Conservation (phyloP, 2,113 vertebrate species). For the Ia io region DNA sequence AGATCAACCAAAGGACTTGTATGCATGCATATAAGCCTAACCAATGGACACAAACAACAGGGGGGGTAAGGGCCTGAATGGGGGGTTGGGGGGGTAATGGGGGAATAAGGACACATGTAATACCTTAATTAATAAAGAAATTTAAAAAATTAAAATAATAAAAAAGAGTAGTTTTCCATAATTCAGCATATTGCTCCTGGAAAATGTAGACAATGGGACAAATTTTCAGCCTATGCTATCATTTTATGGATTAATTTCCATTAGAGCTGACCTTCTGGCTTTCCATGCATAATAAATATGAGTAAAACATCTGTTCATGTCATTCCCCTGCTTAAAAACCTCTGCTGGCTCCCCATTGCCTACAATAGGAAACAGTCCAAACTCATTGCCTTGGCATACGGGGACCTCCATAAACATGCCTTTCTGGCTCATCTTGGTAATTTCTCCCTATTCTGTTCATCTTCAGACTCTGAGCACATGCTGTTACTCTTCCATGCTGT, state of each 20-base stretch:
- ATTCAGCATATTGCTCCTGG: slow-evolving; percentile 50
- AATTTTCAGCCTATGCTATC: slow-evolving; percentile 69
- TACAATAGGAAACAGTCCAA: slow-evolving; percentile 28
- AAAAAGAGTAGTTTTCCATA: slow-evolving; percentile 57
- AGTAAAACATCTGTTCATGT: slow-evolving; percentile 71
- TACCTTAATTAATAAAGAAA: too few species aligned
- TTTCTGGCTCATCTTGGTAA: neutral
- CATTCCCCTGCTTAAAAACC: slow-evolving; percentile 33
- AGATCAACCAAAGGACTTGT: too few species aligned
- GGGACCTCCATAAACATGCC: neutral
- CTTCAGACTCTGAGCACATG: neutral
- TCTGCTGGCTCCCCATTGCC: neutral
- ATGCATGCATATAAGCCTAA: too few species aligned
- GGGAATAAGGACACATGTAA: too few species aligned
- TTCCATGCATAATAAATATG: slow-evolving; percentile 53
- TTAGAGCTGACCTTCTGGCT: slow-evolving; percentile 55
- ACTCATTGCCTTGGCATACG: neutral
- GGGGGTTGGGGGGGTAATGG: too few species aligned
- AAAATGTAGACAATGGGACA: slow-evolving; percentile 60
- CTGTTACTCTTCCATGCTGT: neutral
- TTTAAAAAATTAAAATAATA: too few species aligned
- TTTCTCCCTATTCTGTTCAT: neutral
- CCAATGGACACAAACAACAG: too few species aligned
- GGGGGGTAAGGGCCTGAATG: too few species aligned
- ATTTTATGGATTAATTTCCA: slow-evolving; percentile 74